These are phyloP conservation scores for Andricus curvator DNA, from an alignment of 2,888 invertebrate genomes.

Conservation along the genomic window DNA sequence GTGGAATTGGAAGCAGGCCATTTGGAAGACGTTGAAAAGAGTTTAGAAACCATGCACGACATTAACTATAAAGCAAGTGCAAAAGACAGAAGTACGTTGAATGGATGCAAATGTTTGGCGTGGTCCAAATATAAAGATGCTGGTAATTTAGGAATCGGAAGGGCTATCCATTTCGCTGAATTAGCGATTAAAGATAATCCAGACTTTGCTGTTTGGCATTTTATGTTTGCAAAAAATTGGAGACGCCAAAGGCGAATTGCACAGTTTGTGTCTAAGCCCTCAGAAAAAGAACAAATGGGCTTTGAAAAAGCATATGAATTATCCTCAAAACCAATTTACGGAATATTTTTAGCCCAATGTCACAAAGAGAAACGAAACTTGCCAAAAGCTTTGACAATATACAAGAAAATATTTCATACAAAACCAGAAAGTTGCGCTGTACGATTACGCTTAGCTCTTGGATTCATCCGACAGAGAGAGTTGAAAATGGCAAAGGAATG, in stretches of 20 bases:
- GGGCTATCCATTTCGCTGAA: background rate
- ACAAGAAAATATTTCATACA: background rate
- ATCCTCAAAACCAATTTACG: constrained; percentile 37
- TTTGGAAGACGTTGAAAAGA: background rate
- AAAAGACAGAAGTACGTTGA: constrained; percentile 41
- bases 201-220: constrained; percentile 44
- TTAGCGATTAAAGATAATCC: constrained; percentile 42
- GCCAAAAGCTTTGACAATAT: constrained; percentile 31
- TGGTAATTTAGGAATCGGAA: constrained; percentile 7
- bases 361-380: constrained; percentile 42
- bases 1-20: background rate
- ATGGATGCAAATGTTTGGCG: constrained; percentile 43
- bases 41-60: background rate
- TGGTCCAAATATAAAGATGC: constrained; percentile 47
- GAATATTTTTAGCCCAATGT: constrained; percentile 36
- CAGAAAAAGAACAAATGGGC: background rate
- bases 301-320: constrained; percentile 43
- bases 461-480: constrained; percentile 22
- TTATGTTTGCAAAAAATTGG: constrained; percentile 32
- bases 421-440: constrained; percentile 27
- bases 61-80: background rate
- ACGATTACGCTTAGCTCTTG: constrained; percentile 45
- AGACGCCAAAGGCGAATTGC: constrained; percentile 19
- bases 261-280: background rate
- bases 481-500: constrained; percentile 39